Base-by-base conservation (phyloP, 2,797 vertebrate species). In the Xenops minutus region DNA sequence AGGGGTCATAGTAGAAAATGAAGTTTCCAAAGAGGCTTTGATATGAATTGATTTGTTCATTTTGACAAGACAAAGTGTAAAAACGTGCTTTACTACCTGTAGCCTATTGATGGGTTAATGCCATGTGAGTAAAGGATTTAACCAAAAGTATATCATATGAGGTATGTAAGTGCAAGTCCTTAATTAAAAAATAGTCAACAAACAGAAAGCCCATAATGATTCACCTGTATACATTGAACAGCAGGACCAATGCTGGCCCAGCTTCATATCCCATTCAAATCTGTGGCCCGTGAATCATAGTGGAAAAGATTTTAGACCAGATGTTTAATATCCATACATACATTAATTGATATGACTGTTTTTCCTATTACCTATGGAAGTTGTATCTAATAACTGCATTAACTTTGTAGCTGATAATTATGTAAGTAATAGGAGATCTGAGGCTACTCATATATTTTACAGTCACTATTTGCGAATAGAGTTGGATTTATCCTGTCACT, bases 321-420 rank as follows among this genome's bases (percentile, higher is more conserved):
- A 52, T 22, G 9, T 52, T 88, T 80, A 48, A 43, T 64, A 73
- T 17, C 7, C 12, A 12, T 56, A 68, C 13, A 51, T 17, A 46
- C 0, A 0, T 2, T 32, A 48, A 84, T 5, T 56, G 14, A 68
- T 55, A 73, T 3, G 6, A 18, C 5, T 62, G 7, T 79, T 91
- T 92, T 66, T 83, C 14, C 13, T 51, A 2, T 76, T 72, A 36
- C 10, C 5, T 62, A 4, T 24, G 61, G 10, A n/a, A 69, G 4
- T 54, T 79, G 6, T 32, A 49, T 14, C 20, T 78, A 59, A 23
- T 66, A 76, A 69, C 11, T 66, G 4, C 32, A 73, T 54, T 29
- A 73, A 29, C 5, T 79, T 72, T 22, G 11, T 41, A 77, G 29
- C 24, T 82, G 39, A 41, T 71, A 71, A 32, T 44, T 51, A 44